Percentiles rank a stretch among this genome's conserved stretches.
Conservation (phyloP, 2,888 invertebrate species). For the Ceramica pisi region DNA sequence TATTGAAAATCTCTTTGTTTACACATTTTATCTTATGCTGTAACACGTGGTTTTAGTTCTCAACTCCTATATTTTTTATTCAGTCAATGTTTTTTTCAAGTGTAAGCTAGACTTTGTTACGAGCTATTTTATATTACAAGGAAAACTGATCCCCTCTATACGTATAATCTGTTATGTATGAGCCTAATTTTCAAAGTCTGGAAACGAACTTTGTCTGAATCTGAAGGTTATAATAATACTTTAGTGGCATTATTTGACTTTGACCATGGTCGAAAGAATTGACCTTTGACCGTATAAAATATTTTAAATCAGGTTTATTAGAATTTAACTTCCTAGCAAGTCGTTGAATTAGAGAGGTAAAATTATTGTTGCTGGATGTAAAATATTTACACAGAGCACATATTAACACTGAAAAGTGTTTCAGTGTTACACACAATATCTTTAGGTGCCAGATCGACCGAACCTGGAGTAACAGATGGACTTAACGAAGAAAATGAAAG, state of each 20-base stretch:
- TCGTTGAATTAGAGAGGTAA: conserved; percentile 13
- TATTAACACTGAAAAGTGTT: neutral
- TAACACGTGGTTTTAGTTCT: neutral
- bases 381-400: neutral
- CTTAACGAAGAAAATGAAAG: neutral
- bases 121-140: neutral
- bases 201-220: neutral
- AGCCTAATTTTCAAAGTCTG: neutral
- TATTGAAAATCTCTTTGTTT: conserved; percentile 10
- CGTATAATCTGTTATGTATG: neutral
- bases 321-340: conserved; percentile 11
- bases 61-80: neutral
- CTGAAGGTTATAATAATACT: conserved; percentile 1
- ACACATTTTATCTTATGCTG: conserved; percentile 8
- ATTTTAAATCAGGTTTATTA: neutral
- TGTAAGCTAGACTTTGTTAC: neutral
- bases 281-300: conserved; percentile 14
- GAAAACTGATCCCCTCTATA: neutral
- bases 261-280: conserved; percentile 8
- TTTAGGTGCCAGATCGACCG: neutral
- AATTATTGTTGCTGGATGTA: neutral
- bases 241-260: conserved; percentile 15
- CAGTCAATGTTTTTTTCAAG: neutral
- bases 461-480: neutral
- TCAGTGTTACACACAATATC: neutral